Evolutionary conservation across 2,113 vertebrate genomes (phyloP), one percentile per base, ranked within the genome.

Genomic region (Plectropomus leopardus): DNA sequence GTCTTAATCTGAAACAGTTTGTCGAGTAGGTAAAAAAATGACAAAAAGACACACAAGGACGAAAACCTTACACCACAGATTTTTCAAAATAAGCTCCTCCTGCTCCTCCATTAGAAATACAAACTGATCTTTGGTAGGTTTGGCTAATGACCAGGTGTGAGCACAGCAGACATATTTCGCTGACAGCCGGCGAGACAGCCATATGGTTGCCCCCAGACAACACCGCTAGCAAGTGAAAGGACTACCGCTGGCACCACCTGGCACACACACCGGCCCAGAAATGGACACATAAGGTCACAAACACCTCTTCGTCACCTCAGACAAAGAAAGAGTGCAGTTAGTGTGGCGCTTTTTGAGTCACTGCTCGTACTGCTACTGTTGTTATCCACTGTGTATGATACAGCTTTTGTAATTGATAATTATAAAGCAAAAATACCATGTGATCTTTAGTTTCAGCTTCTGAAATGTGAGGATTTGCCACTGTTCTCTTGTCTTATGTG

Each of bases 171-270:
- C 68, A 59, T 45, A 44, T 82, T 53, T 30, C 1, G 3, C 53
- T 72, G 82, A 85, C 72, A 89, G 87, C 58, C 44, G 69, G 82
- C 30, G 72, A 84, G 88, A 88, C 68, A 17, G 70, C 80, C 89
- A 80, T 90, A 90, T 89, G 92, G 85, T 71, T 60, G 15, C 51
- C 44, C 45, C 55, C 64, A 78, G 76, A 85, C 75, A 45, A 68
- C 47, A 5, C 70, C 59, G 51, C 24, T 9, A 76, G 72, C 51
- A 16, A 75, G 84, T 40, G 68, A 68, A 72, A 47, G 36, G 30
- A 61, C 87, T 73, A 61, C 82, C 23, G 73, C 84, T 75, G 76
- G 74, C 69, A 77, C 89, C 92, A 92, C 83, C 91, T 89, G 88
- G 88, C 66, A 60, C 84, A 67, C 76, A 70, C 75, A 68, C 55